These are phyloP conservation scores for Acropora yongei DNA, from an alignment of 64 coral and sea anemone genomes.

Conservation along the genomic window DNA sequence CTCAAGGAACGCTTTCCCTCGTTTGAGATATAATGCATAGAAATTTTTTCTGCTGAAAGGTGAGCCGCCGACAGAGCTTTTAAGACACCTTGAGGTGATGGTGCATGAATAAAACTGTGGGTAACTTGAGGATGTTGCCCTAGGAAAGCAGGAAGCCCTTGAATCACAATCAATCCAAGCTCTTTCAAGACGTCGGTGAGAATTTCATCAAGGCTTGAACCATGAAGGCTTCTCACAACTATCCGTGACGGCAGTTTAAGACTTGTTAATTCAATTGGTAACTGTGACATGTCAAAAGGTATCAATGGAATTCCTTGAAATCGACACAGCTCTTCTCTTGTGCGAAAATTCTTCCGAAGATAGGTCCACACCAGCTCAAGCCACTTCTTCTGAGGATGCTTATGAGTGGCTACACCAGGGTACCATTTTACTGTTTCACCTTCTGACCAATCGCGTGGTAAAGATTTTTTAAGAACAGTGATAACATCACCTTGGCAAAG, in stretches of 20 bases:
- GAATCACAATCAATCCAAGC: slow-evolving; percentile 58
- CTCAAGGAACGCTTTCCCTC: slow-evolving; percentile 68
- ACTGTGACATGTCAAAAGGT: slow-evolving; percentile 35
- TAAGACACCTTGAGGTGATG: slow-evolving; percentile 57
- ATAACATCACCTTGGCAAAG: slow-evolving; percentile 16
- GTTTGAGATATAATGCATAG: background rate
- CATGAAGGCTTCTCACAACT: slow-evolving; percentile 42
- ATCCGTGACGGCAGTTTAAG: slow-evolving; percentile 49
- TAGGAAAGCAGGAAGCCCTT: slow-evolving; percentile 53
- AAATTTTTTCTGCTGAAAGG: background rate
- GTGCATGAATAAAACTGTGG: slow-evolving; percentile 39
- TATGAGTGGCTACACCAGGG: background rate
- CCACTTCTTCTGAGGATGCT: slow-evolving; percentile 50
- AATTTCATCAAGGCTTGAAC: slow-evolving; percentile 23
- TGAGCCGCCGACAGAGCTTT: background rate
- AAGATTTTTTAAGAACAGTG: slow-evolving; percentile 34
- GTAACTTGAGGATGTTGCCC: slow-evolving; percentile 29
- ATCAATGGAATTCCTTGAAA: slow-evolving; percentile 63
- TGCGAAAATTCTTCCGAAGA: slow-evolving; percentile 41
- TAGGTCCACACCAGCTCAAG: slow-evolving; percentile 72
- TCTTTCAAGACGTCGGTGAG: slow-evolving; percentile 17
- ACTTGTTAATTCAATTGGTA: slow-evolving; percentile 13
- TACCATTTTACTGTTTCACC: slow-evolving; percentile 48
- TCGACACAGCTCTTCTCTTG: slow-evolving; percentile 14
- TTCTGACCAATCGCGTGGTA: slow-evolving; percentile 45